Percentiles rank a stretch among this genome's conserved stretches.
These are phyloP conservation scores for Parochlus steinenii DNA, from an alignment of 2,888 invertebrate species.

Conservation along the genomic window DNA sequence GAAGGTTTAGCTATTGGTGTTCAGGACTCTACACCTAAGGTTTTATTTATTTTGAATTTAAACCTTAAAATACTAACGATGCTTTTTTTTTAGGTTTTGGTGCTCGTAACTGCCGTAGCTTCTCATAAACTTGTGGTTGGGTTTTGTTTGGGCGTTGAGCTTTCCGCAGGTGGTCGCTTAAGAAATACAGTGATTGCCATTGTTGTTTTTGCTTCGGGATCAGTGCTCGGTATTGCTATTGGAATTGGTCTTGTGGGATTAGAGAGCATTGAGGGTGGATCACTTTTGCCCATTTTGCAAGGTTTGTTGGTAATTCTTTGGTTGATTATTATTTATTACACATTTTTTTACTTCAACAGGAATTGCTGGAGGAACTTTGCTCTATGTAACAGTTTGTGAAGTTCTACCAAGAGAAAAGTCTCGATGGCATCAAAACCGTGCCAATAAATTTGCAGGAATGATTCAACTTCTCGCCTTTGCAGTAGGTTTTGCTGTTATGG, in stretches of 20 bases:
- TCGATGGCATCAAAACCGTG: slow-evolving; percentile 44
- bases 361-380: slow-evolving; percentile 55
- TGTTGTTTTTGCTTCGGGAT: slow-evolving; percentile 47
- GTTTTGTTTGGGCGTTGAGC: slow-evolving; percentile 63
- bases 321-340: slow-evolving; percentile 3
- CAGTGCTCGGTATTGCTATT: slow-evolving; percentile 45
- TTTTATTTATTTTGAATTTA: no score
- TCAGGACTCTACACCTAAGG: slow-evolving; percentile 45
- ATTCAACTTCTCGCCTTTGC: slow-evolving; percentile 42
- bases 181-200: slow-evolving; percentile 39
- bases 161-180: slow-evolving; percentile 32
- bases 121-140: slow-evolving; percentile 69
- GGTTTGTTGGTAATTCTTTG: no score
- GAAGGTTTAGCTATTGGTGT: slow-evolving; percentile 73
- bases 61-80: no score
- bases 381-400: slow-evolving; percentile 63
- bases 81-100: slow-evolving; percentile 39
- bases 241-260: slow-evolving; percentile 45
- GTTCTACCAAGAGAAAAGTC: slow-evolving; percentile 60
- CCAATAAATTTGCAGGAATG: slow-evolving; percentile 39
- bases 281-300: slow-evolving; percentile 42
- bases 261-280: neutral
- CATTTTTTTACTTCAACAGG: slow-evolving; percentile 34
- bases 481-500: slow-evolving; percentile 46
- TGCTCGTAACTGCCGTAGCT: slow-evolving; percentile 49